Base-by-base conservation (phyloP, 2,113 vertebrate species). In the Microtus pennsylvanicus region DNA sequence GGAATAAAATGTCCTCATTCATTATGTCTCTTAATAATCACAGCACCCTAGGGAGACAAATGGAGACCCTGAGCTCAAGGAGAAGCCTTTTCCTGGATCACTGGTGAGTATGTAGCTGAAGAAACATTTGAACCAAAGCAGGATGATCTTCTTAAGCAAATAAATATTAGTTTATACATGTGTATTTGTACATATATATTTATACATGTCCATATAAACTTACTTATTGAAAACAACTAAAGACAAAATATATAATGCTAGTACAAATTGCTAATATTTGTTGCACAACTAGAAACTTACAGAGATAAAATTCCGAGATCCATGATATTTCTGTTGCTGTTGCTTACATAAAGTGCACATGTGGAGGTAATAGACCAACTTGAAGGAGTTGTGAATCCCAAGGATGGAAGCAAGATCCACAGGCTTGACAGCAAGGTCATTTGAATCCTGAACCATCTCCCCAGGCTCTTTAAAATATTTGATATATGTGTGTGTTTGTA, bases 21-120 rank as follows among this genome's bases (percentile, higher is more conserved):
- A 87, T 87, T 89, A 81, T 50, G 26, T 61, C n/a, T 91, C 52
- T 94, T 89, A 81, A n/a, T 76, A 93, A 42, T 70, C 92, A 78
- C 14, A 76, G 13, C 2, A 72, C 55, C 85, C 24, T 30, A 72
- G 33, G 11, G 17, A 85, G 93, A 52, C 9, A 78, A 22, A 72
- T 72, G 58, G 86, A 58, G 11, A 93, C 2, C 30, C 9, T 5
- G 4, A 12, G 8, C 38, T 63, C 55, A 91, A 26, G 5, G 58
- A 75, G 74, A 86, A 76, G 8, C 87, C 65, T 83, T 50, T 61
- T 69, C 10, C 26, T 17, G 10, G 3, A 74, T 95, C 22, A 72
- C 22, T 33, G 61, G 61, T 26, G 74, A 42, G 30, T 63, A 45
- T 87, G 10, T 70, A 11, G 61, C 10, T 69, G 35, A 83, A 16